Conservation (phyloP, 2,797 vertebrate genomes). For the Glyptemys insculpta region DNA sequence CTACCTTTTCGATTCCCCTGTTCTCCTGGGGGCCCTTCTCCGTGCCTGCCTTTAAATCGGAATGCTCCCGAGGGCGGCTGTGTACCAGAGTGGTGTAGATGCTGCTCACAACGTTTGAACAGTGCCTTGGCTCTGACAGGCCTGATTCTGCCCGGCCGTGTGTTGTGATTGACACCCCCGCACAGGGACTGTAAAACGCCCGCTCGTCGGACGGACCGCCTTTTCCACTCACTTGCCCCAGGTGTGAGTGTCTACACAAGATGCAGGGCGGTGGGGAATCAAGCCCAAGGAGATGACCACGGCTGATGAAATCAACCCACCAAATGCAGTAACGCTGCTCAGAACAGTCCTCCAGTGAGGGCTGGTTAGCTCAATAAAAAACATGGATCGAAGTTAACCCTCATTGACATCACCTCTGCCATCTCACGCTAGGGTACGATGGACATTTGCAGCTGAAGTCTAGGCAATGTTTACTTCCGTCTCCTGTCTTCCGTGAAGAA, state of each 20-base stretch:
- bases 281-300: not conserved
- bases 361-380: not conserved
- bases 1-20: not conserved
- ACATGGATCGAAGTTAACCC: too few species aligned
- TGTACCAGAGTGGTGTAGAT: not conserved
- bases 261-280: not conserved
- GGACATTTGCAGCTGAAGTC: too few species aligned
- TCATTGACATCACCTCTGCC: not conserved
- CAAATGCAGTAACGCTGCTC: not conserved
- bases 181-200: not conserved
- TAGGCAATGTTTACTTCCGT: too few species aligned
- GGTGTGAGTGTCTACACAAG: not conserved
- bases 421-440: too few species aligned
- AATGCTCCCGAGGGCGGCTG: not conserved
- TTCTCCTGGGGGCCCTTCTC: not conserved
- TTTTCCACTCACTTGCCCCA: not conserved
- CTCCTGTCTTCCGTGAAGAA: too few species aligned
- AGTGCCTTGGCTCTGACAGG: not conserved
- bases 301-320: not conserved
- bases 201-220: not conserved
- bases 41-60: not conserved
- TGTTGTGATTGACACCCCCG: fast-evolving
- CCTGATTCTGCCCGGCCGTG: not conserved
- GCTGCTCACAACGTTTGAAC: fast-evolving
- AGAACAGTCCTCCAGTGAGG: not conserved